Evolutionary conservation across 2,113 vertebrate genomes (phyloP), one percentile per base, ranked within the genome.

Genomic region (Cygnus atratus): DNA sequence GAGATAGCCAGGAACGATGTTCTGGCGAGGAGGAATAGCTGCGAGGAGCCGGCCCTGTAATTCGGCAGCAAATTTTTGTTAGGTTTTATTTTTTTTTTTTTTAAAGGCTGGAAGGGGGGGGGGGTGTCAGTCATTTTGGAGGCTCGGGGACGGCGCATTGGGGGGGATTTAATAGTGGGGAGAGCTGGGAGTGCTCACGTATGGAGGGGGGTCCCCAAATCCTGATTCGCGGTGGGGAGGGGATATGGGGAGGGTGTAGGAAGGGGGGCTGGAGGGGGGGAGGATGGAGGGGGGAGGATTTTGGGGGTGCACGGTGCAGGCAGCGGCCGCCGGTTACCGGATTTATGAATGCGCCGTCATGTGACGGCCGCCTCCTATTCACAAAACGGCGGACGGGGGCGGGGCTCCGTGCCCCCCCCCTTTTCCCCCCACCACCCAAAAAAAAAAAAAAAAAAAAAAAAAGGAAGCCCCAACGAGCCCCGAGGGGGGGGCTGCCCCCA

Each of bases 301-400:
- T 48, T 21, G 29, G 13, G 52, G 79, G 72, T 29, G 21, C 44
- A 2, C 28, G 20, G 97, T 98, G 98, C 98, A 98, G 98, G 98
- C 97, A 94, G 79, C 87, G 95, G 97, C 97, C 87, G 93, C 98
- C 97, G 97, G 97, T 98, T 97, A 97, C 96, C 91, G 98, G 96
- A 98, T 98, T 99, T 99, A 98, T 99, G 98, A 98, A 98, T 98
- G 98, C 91, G 93, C 97, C 97, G 96, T 98, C 98, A 99, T 97
- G 98, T 98, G 98, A 98, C 98, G 96, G 97, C 97, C 96, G 98
- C 55, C 94, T 97, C 95, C 97, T 97, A 98, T 98, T 98, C 97
- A 98, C 97, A 98, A 98, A 98, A 97, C 81, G n/a, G 43, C 52
- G 13, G n/a, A 82, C 33, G 85, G 74, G 44, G 84, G 46, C 90